Base-by-base conservation (phyloP, 2,888 invertebrate species). In the Geotrupes spiniger region DNA sequence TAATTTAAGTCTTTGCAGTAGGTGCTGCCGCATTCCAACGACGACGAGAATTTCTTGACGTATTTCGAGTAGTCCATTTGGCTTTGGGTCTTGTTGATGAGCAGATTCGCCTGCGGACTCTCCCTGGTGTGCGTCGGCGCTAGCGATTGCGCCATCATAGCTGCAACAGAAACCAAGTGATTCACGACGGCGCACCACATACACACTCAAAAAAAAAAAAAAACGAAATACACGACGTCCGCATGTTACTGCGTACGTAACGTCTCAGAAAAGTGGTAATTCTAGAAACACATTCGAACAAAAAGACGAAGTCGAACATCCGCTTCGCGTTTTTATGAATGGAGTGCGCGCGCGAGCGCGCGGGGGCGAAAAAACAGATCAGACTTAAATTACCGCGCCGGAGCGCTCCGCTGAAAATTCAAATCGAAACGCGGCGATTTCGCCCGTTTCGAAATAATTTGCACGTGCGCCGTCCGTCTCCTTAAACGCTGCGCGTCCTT, bases 1-100 rank as follows among this genome's bases (percentile, higher is more conserved):
- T 92, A 92, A 56, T 89, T 90, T 57, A 92, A 78, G 66, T 92
- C 92, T 66, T 89, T 87, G 79, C 93, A 93, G 71, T 89, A 87
- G 26, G 83, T 80, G 49, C 85, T 86, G 10, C 90, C 90, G 69
- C 92, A 92, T 74, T 92, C 92, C 60, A 85, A 72, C 1, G 89
- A 85, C 42, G 86, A 90, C 41, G 84, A 77, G 71, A 86, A 93
- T 69, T 91, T 84, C 72, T 89, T 87, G 52, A 93, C 90, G 74
- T 92, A 92, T 75, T 91, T 85, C 33, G 89, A 89, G 76, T 92
- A 92, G 76, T 92, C 92, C 58, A 89, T 78, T 63, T 86, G 80
- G n/a, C 81, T 80, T 58, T 83, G 80, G 46, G 82, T 71, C 56
- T 81, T 79, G 62, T 77, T 79, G 65, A 81, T 74, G 49, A 79